Conservation (phyloP, 2,888 invertebrate species). For the Andrena praecox region DNA sequence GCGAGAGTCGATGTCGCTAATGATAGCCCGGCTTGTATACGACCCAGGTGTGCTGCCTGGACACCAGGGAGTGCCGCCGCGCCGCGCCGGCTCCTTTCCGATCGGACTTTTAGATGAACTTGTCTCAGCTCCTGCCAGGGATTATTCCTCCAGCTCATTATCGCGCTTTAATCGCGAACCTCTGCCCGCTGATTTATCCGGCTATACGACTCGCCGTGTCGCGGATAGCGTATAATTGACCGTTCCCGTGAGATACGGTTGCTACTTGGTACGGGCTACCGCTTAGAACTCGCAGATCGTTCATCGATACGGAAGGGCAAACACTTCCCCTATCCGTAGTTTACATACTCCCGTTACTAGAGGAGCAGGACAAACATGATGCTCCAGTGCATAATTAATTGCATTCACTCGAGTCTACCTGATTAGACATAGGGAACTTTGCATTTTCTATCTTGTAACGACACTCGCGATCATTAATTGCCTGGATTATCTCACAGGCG, state of each 20-base stretch:
- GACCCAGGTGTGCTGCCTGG: neutral
- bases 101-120: constrained; percentile 15
- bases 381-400: too few relatives aligned
- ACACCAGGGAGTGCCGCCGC: neutral
- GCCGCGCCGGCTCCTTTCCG: neutral
- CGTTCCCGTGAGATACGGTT: neutral
- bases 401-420: too few relatives aligned
- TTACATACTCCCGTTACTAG: too few relatives aligned
- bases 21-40: neutral
- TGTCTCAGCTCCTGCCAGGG: constrained; percentile 1
- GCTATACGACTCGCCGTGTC: neutral
- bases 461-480: too few relatives aligned
- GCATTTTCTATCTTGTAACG: too few relatives aligned
- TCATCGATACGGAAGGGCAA: too few relatives aligned
- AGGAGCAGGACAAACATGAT: too few relatives aligned
- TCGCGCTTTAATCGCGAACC: constrained; percentile 10
- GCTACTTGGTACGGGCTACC: neutral
- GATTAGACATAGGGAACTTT: too few relatives aligned
- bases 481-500: too few relatives aligned
- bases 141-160: constrained; percentile 15
- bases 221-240: constrained; percentile 26
- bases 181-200: neutral
- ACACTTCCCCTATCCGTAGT: too few relatives aligned
- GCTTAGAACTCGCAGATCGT: neutral
- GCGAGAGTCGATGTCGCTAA: constrained; percentile 6